phyloP scores from a whole-genome alignment of 1,140 invertebrate genomes.

The Phocides pigmalion region DNA sequence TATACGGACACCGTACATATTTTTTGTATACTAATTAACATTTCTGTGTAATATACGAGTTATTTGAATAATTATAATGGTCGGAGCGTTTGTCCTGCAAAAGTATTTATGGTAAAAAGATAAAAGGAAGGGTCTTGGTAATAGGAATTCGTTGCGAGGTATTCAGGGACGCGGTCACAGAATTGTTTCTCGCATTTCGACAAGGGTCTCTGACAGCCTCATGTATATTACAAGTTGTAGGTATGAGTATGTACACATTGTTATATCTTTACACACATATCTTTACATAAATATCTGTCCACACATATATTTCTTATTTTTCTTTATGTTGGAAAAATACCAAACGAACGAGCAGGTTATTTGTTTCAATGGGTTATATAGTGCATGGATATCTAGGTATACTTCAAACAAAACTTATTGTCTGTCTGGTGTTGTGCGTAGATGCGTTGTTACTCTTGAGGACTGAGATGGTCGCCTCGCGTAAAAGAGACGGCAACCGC shows the following conservation, averaged over 20 bases:
- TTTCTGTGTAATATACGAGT: not conserved
- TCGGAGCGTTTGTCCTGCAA: not conserved
- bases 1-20: not conserved
- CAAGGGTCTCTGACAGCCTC: not conserved
- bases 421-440: no score
- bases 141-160: slow-evolving; percentile 21
- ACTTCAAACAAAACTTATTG: no score
- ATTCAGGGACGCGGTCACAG: slow-evolving; percentile 14
- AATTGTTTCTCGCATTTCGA: slow-evolving; percentile 21
- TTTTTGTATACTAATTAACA: no score
- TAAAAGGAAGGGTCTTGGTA: slow-evolving; percentile 25
- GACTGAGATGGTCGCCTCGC: no score
- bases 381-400: no score
- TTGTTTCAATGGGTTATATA: no score
- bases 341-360: no score
- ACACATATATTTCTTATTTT: no score
- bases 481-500: no score
- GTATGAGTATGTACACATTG: not conserved
- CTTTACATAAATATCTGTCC: no score
- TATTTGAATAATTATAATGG: not conserved
- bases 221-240: not conserved
- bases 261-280: not conserved
- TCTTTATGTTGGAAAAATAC: no score
- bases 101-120: slow-evolving; percentile 32
- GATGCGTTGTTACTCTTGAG: no score